Percentiles rank a stretch among this genome's conserved stretches.
These are phyloP conservation scores for Geococcyx californianus DNA, from an alignment of 2,113 vertebrate species.

Conservation along the genomic window DNA sequence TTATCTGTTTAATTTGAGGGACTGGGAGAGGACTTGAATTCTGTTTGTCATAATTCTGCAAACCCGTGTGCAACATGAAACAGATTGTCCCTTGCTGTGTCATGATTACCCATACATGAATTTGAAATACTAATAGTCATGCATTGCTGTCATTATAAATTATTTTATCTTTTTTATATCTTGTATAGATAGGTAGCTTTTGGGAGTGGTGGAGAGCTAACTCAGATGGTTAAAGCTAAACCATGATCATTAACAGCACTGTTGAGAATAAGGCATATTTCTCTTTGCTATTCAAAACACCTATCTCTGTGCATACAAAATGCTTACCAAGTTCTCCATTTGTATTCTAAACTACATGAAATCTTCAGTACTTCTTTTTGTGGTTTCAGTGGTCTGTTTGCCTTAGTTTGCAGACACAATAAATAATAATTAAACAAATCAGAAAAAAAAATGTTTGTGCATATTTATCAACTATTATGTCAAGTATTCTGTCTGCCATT, in stretches of 20 bases:
- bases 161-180: background rate
- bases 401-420: background rate
- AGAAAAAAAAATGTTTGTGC: background rate
- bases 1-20: background rate
- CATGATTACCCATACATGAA: background rate
- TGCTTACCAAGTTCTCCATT: rapidly evolving
- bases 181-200: background rate
- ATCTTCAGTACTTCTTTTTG: background rate
- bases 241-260: background rate
- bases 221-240: background rate
- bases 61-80: rapidly evolving
- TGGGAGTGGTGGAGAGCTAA: background rate
- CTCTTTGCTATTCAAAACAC: background rate
- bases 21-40: background rate
- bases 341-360: background rate
- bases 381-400: background rate
- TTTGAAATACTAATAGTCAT: background rate
- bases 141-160: background rate
- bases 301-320: background rate
- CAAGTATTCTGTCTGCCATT: background rate
- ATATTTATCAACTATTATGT: background rate
- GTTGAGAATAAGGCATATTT: background rate
- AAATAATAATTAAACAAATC: background rate
- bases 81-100: background rate
- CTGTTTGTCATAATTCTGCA: background rate